Conservation (phyloP, 2,888 invertebrate genomes). For the Ectobius pallidus region DNA sequence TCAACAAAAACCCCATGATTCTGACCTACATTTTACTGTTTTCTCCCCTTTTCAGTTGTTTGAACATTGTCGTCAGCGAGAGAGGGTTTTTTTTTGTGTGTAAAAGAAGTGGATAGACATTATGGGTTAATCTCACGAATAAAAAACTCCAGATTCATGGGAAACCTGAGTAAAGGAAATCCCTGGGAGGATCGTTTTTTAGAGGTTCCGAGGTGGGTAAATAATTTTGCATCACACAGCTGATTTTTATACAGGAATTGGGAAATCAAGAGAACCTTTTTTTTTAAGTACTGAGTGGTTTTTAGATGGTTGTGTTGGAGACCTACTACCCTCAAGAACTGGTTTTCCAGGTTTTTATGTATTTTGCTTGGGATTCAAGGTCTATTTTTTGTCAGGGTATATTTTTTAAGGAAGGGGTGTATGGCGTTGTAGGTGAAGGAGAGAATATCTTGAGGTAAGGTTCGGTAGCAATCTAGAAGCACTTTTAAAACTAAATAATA, state of each 20-base stretch:
- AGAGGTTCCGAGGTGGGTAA: background rate
- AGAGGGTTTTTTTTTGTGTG: background rate
- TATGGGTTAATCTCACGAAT: constrained; percentile 21
- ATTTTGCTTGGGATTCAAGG: constrained; percentile 37
- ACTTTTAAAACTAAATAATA: constrained; percentile 15
- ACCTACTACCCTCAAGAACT: constrained; percentile 7
- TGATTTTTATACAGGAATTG: constrained; percentile 34
- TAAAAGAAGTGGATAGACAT: background rate
- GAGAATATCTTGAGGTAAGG: background rate
- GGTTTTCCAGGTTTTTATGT: constrained; percentile 30
- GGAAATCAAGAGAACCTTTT: constrained; percentile 1
- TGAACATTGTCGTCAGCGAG: constrained; percentile 1
- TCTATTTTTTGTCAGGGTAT: constrained; percentile 34
- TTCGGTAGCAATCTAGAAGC: constrained; percentile 8
- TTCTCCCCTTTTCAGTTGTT: background rate
- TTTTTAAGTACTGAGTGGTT: constrained; percentile 27
- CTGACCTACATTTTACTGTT: constrained; percentile 23
- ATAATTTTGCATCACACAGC: constrained; percentile 40
- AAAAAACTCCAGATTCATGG: constrained; percentile 35
- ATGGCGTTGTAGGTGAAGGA: background rate
- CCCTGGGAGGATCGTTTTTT: background rate
- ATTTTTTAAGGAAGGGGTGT: constrained; percentile 23
- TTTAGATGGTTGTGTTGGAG: constrained; percentile 1
- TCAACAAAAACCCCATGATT: background rate
- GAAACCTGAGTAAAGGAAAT: constrained; percentile 17